Percentiles rank a stretch among this genome's conserved stretches.
Evolutionary conservation across 2,888 invertebrate species (phyloP).

Genomic region (Protodeltote pygarga): DNA sequence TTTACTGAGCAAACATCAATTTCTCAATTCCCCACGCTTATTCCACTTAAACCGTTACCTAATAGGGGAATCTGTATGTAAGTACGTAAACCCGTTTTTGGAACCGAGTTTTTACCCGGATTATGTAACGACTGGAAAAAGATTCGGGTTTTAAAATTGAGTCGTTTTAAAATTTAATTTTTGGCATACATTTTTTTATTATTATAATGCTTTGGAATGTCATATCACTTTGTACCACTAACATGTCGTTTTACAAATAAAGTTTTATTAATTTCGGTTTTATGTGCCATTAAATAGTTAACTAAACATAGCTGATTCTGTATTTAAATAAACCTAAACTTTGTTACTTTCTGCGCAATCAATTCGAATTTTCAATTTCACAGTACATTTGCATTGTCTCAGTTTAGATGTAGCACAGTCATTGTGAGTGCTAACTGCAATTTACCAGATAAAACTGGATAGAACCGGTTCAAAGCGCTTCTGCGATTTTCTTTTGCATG

Average conservation of each 20-base stretch:
- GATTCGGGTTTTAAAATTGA: constrained; percentile 7
- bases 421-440: constrained; percentile 46
- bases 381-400: constrained; percentile 63
- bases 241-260: neutral
- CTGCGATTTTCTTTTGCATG: constrained; percentile 31
- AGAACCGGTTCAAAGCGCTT: constrained; percentile 20
- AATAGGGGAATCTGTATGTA: neutral
- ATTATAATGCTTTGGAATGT: neutral
- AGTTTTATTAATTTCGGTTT: neutral
- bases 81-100: neutral
- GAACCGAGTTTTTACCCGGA: constrained; percentile 8
- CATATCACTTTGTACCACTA: neutral
- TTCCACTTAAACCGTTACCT: constrained; percentile 2
- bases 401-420: constrained; percentile 46
- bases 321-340: constrained; percentile 7
- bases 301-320: constrained; percentile 31
- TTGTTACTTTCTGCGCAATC: constrained; percentile 30
- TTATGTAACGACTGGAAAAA: constrained; percentile 5
- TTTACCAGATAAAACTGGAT: constrained; percentile 43
- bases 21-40: neutral
- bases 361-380: constrained; percentile 65
- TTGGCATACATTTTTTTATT: neutral
- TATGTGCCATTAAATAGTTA: neutral
- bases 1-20: neutral
- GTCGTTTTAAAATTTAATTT: constrained; percentile 11